These are phyloP conservation scores for Adela reaumurella DNA, from an alignment of 2,888 invertebrate genomes.

Conservation along the genomic window DNA sequence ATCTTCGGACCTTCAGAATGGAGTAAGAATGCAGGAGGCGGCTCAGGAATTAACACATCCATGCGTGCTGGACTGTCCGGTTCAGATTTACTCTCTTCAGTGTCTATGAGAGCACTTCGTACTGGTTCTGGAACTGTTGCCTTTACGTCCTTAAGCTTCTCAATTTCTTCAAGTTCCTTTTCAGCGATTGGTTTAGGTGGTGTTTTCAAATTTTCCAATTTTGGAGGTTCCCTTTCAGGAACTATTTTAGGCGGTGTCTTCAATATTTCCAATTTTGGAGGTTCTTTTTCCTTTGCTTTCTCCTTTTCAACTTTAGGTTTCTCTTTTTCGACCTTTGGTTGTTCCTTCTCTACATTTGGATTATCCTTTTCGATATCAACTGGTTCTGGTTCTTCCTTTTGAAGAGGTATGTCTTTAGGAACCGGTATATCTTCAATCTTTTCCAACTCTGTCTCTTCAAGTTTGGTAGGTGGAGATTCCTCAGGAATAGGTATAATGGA, in stretches of 20 bases:
- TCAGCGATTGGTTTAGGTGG: slow-evolving; percentile 2
- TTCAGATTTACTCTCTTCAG: slow-evolving; percentile 48
- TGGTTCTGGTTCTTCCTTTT: slow-evolving; percentile 20
- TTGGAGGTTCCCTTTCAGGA: slow-evolving; percentile 1
- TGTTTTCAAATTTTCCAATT: not conserved
- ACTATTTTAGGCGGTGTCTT: slow-evolving; percentile 5
- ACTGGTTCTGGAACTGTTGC: not conserved
- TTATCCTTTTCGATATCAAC: slow-evolving; percentile 17
- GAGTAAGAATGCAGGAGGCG: slow-evolving; percentile 41
- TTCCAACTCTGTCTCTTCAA: too few relatives aligned
- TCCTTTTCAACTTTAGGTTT: slow-evolving; percentile 1
- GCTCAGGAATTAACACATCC: slow-evolving; percentile 42
- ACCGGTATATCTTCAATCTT: slow-evolving; percentile 9
- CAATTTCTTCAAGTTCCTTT: slow-evolving; percentile 2
- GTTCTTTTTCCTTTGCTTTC: not conserved
- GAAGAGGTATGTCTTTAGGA: too few relatives aligned
- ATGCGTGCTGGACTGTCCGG: slow-evolving; percentile 47
- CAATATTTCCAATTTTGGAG: not conserved
- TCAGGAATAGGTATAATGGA: too few relatives aligned
- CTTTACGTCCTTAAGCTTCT: not conserved
- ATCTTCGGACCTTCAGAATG: slow-evolving; percentile 57
- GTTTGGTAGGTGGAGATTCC: not conserved
- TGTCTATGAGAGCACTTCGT: slow-evolving; percentile 36
- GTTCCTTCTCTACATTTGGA: slow-evolving; percentile 10
- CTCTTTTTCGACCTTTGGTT: not conserved